Evolutionary conservation across 2,797 vertebrate genomes (phyloP).

Genomic region (Micrastur ruficollis): DNA sequence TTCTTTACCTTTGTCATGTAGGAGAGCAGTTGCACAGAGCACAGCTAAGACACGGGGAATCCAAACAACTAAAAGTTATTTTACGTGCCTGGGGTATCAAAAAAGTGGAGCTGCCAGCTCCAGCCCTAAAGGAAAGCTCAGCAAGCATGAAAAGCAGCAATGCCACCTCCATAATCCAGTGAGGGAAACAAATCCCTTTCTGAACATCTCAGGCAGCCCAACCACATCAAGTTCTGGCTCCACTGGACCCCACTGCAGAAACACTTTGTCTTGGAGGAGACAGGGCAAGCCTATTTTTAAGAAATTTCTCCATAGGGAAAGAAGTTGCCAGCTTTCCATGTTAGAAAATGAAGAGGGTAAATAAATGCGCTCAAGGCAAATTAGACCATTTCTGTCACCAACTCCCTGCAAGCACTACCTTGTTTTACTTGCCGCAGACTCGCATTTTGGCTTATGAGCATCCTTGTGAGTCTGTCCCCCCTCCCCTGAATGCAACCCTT

Average conservation of each 20-base stretch:
- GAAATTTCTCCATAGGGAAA: background rate
- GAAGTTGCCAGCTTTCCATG: background rate
- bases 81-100: background rate
- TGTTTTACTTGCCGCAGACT: background rate
- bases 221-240: background rate
- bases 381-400: background rate
- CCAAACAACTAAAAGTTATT: background rate
- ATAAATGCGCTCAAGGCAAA: background rate
- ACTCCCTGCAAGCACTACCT: background rate
- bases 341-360: background rate
- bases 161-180: background rate
- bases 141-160: background rate
- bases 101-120: background rate
- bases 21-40: background rate
- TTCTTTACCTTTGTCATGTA: background rate
- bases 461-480: background rate
- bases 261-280: background rate
- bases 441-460: background rate
- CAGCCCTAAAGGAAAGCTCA: background rate
- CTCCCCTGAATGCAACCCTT: background rate
- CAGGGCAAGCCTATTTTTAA: background rate
- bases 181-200: background rate
- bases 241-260: background rate
- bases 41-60: background rate
- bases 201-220: background rate